A percentile compares a stretch with the other conserved stretches of the same genome.
Evolutionary conservation across 2,888 invertebrate species (phyloP).

Genomic region (Clusia tigrina): DNA sequence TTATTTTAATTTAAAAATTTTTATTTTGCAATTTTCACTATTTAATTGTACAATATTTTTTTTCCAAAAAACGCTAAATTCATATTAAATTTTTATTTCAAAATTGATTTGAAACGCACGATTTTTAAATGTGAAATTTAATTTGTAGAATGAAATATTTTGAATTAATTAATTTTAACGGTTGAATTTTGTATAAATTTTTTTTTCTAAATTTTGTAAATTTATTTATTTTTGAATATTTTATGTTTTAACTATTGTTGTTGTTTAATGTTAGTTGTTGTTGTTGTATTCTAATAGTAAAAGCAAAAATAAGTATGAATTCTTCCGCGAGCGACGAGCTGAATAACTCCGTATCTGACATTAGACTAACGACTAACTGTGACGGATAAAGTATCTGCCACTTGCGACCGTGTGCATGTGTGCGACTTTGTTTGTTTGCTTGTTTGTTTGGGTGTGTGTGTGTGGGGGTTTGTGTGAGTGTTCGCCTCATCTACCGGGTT

Average conservation of each 20-base stretch:
- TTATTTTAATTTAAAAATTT: neutral
- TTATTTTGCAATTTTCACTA: neutral
- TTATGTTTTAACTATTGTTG: constrained; percentile 20
- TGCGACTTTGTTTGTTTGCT: too few relatives aligned
- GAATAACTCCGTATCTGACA: constrained; percentile 62
- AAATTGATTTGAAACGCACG: constrained; percentile 3
- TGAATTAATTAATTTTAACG: constrained; percentile 14
- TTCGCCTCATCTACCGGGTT: constrained; percentile 37
- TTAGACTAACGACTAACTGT: constrained; percentile 60
- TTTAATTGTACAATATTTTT: neutral
- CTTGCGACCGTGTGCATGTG: too few relatives aligned
- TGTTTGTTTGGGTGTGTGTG: too few relatives aligned
- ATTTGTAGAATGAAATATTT: constrained; percentile 2
- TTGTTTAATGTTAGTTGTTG: constrained; percentile 33
- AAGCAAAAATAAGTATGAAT: constrained; percentile 31
- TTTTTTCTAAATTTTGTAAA: neutral
- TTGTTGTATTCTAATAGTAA: constrained; percentile 37
- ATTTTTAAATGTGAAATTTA: neutral
- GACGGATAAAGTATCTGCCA: constrained; percentile 35
- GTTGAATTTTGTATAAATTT: constrained; percentile 12
- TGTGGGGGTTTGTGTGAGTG: too few relatives aligned
- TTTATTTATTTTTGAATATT: neutral
- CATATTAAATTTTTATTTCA: too few relatives aligned
- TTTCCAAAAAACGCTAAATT: too few relatives aligned
- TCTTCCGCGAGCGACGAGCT: constrained; percentile 62